Evolutionary conservation across 2,113 vertebrate species (phyloP).

Genomic region (Odocoileus virginianus): DNA sequence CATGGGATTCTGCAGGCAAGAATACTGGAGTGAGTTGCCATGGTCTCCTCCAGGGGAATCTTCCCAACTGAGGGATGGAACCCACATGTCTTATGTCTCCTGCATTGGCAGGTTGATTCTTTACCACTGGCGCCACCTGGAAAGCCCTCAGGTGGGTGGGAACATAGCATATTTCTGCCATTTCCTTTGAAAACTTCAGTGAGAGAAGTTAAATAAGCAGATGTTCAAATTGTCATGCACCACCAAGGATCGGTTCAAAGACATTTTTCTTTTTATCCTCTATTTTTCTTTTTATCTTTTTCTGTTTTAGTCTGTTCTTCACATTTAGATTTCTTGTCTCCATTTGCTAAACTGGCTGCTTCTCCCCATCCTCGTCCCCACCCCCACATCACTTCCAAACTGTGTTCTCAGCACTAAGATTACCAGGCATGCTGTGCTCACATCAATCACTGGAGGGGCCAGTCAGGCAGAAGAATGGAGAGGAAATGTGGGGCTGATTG

Average conservation of each 20-base stretch:
- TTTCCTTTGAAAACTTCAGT: not conserved
- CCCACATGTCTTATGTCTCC: not conserved
- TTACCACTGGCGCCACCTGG: not conserved
- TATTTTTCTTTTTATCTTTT: not conserved
- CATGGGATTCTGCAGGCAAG: not conserved
- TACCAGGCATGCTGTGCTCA: slow-evolving; percentile 57
- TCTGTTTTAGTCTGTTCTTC: not conserved
- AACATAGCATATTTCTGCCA: not conserved
- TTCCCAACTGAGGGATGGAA: not conserved
- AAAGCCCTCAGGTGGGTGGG: not conserved
- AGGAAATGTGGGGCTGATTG: not conserved
- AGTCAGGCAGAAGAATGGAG: slow-evolving; percentile 50
- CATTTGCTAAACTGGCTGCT: not conserved
- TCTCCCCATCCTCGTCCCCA: not conserved
- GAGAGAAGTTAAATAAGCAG: slow-evolving; percentile 15
- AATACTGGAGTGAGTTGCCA: not conserved
- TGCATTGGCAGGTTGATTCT: not conserved
- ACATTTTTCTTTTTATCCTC: not conserved
- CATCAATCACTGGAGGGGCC: slow-evolving; percentile 50
- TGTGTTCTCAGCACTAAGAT: slow-evolving; percentile 18
- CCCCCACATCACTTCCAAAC: not conserved
- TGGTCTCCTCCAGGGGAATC: not conserved
- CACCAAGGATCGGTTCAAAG: not conserved
- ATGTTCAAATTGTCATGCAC: not conserved
- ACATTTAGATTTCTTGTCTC: not conserved